These are phyloP conservation scores for Pagrus major DNA, from an alignment of 2,113 vertebrate species.

Conservation along the genomic window DNA sequence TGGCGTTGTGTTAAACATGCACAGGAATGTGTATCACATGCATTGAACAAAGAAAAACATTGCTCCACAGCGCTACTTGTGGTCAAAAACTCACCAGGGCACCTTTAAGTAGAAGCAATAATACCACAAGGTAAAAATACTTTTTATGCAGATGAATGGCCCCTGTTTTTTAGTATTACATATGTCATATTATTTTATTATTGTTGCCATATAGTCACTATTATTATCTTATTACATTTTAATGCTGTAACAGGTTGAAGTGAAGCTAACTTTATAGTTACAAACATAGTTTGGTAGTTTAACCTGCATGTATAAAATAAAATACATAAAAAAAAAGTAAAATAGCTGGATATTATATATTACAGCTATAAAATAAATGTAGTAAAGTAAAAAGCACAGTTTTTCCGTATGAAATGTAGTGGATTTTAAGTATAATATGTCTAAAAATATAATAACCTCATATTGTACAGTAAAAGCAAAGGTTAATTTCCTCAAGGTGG, in stretches of 20 bases:
- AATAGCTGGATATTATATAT: neutral
- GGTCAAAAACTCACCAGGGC: neutral
- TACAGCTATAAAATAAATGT: neutral
- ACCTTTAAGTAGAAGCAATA: neutral
- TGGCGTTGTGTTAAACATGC: neutral
- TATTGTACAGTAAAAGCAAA: neutral
- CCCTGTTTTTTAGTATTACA: neutral
- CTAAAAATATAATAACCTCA: neutral
- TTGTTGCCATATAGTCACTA: too few relatives aligned
- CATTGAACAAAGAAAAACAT: neutral
- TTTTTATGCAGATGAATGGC: neutral
- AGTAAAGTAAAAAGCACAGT: neutral
- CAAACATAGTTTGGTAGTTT: neutral
- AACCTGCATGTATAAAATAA: neutral
- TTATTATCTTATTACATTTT: too few relatives aligned
- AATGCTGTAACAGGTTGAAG: neutral
- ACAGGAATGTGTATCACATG: neutral
- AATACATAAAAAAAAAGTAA: neutral
- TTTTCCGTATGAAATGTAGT: too few relatives aligned
- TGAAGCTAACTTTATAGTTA: neutral
- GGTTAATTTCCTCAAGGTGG: neutral
- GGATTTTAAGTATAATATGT: too few relatives aligned
- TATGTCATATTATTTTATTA: neutral
- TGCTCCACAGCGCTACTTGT: neutral
- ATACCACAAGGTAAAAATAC: neutral